These are phyloP conservation scores for Ceratotherium simum DNA, from an alignment of 2,113 vertebrate genomes.

Conservation along the genomic window DNA sequence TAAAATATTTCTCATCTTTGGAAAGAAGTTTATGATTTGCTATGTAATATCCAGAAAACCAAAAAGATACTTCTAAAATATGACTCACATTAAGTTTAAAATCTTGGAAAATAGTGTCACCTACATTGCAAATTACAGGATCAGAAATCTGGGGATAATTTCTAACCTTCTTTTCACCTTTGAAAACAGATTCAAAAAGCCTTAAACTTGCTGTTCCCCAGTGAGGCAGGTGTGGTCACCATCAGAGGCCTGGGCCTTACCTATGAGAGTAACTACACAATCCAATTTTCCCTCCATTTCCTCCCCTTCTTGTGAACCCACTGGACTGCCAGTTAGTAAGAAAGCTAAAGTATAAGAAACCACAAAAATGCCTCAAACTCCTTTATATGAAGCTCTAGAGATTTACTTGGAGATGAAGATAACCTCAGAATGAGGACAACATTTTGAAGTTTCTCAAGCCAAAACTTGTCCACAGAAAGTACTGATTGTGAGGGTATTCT, in stretches of 20 bases:
- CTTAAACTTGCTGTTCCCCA: neutral
- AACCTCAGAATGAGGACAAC: slow-evolving; percentile 28
- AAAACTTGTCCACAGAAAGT: slow-evolving; percentile 52
- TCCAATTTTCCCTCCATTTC: neutral
- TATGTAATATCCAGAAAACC: slow-evolving; percentile 5
- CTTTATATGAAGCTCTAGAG: slow-evolving; percentile 23
- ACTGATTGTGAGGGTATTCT: slow-evolving; percentile 56
- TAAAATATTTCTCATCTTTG: slow-evolving; percentile 4
- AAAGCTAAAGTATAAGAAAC: slow-evolving; percentile 60
- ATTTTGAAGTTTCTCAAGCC: slow-evolving; percentile 56
- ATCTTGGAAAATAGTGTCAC: neutral
- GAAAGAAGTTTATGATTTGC: slow-evolving; percentile 14
- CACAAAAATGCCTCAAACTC: slow-evolving; percentile 7
- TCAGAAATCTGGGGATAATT: neutral
- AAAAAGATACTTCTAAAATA: neutral
- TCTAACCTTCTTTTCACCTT: neutral
- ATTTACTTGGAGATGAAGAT: slow-evolving; percentile 55
- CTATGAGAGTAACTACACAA: neutral
- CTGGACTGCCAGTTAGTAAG: neutral
- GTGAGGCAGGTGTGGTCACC: neutral
- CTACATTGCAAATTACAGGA: neutral
- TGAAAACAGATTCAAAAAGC: neutral
- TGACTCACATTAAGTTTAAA: neutral
- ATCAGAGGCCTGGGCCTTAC: neutral
- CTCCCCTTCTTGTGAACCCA: neutral